Conservation (phyloP, 2,113 vertebrate genomes). For the Oryzias javanicus region DNA sequence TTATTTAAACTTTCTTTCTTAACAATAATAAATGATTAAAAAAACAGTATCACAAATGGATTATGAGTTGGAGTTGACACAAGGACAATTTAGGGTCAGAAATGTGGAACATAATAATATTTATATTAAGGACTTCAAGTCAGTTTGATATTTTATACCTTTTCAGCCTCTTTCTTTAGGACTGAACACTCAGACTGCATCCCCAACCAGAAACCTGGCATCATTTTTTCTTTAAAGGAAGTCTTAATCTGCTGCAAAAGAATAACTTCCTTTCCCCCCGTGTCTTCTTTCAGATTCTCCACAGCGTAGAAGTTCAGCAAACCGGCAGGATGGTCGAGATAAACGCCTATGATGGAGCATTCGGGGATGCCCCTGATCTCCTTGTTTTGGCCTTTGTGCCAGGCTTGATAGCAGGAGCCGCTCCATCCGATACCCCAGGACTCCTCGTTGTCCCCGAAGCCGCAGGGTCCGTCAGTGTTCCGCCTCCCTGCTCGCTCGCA, state of each 20-base stretch:
- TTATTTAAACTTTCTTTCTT: neutral
- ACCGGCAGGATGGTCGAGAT: slow-evolving; percentile 71
- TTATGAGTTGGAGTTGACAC: no score
- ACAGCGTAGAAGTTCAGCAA: slow-evolving; percentile 63
- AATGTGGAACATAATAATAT: no score
- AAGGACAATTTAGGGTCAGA: no score
- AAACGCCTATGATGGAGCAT: slow-evolving; percentile 57
- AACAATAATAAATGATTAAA: neutral
- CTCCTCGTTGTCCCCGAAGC: slow-evolving; percentile 70
- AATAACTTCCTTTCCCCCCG: slow-evolving; percentile 36
- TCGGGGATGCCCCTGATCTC: slow-evolving; percentile 37
- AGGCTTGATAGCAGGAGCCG: slow-evolving; percentile 59
- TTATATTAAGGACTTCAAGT: no score
- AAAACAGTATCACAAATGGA: no score
- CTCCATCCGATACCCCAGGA: slow-evolving; percentile 72
- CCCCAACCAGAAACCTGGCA: slow-evolving; percentile 66
- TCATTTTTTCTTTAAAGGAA: slow-evolving; percentile 50
- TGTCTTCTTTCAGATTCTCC: slow-evolving; percentile 33
- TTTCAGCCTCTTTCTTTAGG: slow-evolving; percentile 41
- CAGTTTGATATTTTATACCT: neutral
- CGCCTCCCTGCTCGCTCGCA: slow-evolving; percentile 60
- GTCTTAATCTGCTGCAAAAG: slow-evolving; percentile 47
- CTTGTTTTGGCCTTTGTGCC: slow-evolving; percentile 49
- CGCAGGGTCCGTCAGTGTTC: slow-evolving; percentile 55
- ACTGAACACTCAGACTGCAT: slow-evolving; percentile 54